These are phyloP conservation scores for Setophaga kirtlandii DNA, from an alignment of 2,113 vertebrate genomes.

Conservation along the genomic window DNA sequence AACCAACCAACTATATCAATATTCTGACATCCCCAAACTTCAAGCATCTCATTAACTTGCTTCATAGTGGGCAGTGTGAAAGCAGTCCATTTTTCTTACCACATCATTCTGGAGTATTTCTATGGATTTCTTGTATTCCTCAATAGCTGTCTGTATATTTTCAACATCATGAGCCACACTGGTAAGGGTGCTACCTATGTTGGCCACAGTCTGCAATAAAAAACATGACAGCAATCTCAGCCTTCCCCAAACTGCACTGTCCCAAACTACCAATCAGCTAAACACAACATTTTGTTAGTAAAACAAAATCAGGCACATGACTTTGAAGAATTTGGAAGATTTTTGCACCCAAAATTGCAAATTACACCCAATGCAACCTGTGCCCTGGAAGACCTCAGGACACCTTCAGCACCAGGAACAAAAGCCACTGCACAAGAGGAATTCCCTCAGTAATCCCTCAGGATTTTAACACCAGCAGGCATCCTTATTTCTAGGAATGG, in stretches of 20 bases:
- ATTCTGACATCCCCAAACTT: background rate
- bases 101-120: constrained; percentile 75
- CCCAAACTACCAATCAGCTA: background rate
- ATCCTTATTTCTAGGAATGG: background rate
- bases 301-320: rapidly evolving
- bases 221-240: background rate
- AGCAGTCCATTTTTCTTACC: constrained; percentile 77
- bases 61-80: background rate
- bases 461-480: background rate
- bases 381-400: background rate
- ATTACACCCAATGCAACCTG: background rate
- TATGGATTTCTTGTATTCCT: constrained; percentile 83
- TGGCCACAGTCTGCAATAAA: constrained; percentile 89
- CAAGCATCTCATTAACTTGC: background rate
- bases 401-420: background rate
- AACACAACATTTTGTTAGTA: background rate
- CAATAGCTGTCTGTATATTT: constrained; percentile 84
- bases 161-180: constrained; percentile 93
- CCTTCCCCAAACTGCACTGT: background rate
- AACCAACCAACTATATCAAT: background rate
- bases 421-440: background rate
- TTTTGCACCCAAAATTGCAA: background rate
- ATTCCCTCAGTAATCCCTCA: background rate
- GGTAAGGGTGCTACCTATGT: constrained; percentile 92
- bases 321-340: background rate